Evolutionary conservation across 2,113 vertebrate species (phyloP).

Genomic region (Bostrychus sinensis): DNA sequence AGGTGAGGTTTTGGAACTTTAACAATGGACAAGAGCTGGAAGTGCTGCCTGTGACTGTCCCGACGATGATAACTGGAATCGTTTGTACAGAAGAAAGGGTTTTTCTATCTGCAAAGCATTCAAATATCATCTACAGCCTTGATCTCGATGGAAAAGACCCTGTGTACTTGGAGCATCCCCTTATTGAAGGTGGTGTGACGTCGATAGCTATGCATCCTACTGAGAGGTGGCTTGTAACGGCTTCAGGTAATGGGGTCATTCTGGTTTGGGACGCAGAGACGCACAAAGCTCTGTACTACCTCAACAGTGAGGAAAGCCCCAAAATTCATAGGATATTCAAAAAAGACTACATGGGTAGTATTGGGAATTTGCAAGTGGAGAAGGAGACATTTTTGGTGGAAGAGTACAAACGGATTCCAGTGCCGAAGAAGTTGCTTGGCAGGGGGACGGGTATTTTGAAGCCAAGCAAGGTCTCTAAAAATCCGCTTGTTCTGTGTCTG

Average conservation of each 20-base stretch:
- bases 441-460: background rate
- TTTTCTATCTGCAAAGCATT: conserved; percentile 2
- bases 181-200: conserved; percentile 10
- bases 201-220: conserved; percentile 12
- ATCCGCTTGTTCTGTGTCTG: conserved; percentile 3
- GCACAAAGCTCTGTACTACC: background rate
- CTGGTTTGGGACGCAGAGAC: background rate
- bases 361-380: rapidly evolving
- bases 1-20: conserved; percentile 36
- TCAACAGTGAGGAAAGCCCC: background rate
- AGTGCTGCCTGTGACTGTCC: background rate
- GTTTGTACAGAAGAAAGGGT: background rate
- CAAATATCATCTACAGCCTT: conserved; percentile 16
- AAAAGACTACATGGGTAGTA: background rate
- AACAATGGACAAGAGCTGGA: conserved; percentile 3
- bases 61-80: background rate
- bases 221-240: background rate
- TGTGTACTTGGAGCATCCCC: background rate
- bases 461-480: background rate
- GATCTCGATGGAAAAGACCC: rapidly evolving
- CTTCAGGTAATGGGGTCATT: conserved; percentile 22
- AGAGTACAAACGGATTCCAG: background rate
- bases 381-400: rapidly evolving
- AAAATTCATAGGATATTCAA: rapidly evolving
- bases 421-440: background rate